Percentiles rank a stretch among this genome's conserved stretches.
These are phyloP conservation scores for Puntigrus tetrazona DNA, from an alignment of 2,113 vertebrate genomes.

Conservation along the genomic window DNA sequence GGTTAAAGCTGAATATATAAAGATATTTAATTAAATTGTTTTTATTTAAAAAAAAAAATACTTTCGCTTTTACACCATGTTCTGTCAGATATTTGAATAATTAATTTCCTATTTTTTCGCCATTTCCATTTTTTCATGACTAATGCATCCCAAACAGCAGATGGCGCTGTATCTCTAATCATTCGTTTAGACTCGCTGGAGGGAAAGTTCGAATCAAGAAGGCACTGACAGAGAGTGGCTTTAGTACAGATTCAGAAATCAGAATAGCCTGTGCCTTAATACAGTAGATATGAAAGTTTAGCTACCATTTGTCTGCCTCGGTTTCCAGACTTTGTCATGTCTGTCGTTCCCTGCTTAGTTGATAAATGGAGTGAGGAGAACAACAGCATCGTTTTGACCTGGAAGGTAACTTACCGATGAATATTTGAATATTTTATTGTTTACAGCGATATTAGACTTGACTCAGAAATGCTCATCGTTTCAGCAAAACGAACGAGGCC, in stretches of 20 bases:
- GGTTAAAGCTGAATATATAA: background rate
- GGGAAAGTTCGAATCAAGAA: slow-evolving; percentile 34
- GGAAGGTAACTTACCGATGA: slow-evolving; percentile 66
- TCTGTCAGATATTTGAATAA: background rate
- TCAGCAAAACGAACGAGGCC: slow-evolving; percentile 55
- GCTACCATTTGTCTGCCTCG: background rate
- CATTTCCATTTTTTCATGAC: background rate
- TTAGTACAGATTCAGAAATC: background rate
- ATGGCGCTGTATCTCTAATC: background rate
- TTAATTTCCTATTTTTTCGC: background rate
- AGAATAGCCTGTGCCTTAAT: background rate
- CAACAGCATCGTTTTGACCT: slow-evolving; percentile 68
- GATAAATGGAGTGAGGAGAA: slow-evolving; percentile 71
- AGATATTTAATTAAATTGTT: background rate
- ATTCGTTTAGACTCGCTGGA: background rate
- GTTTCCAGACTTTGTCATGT: slow-evolving; percentile 20
- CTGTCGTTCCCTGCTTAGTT: slow-evolving; percentile 49
- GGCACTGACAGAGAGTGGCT: background rate
- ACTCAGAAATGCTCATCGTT: slow-evolving; percentile 12
- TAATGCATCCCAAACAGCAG: slow-evolving; percentile 34
- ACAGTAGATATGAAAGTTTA: background rate
- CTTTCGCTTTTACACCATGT: background rate
- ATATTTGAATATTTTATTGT: no score
- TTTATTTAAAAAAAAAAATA: background rate
- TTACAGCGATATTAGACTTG: background rate